Percentiles rank a stretch among this genome's conserved stretches.
Evolutionary conservation across 1,140 invertebrate genomes (phyloP).

Genomic region (Wasmannia auropunctata): DNA sequence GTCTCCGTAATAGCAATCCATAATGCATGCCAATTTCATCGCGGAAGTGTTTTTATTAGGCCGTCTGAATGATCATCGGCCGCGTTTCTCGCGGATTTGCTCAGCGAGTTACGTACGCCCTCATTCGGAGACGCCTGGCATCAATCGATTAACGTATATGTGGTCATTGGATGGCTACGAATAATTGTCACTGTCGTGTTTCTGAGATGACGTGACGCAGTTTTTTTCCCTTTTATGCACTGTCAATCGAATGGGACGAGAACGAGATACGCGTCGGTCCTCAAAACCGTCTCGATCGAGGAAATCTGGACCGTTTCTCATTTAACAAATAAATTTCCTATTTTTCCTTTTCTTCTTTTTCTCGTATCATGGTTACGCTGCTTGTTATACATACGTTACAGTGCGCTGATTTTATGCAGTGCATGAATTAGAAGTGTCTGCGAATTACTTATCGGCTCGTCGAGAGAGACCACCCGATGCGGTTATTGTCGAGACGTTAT

Average conservation of each 20-base stretch:
- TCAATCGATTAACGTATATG: conserved; percentile 60
- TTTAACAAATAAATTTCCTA: neutral
- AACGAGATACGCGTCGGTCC: neutral
- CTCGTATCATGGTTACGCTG: neutral
- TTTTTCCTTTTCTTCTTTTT: conserved; percentile 29
- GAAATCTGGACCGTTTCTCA: conserved; percentile 44
- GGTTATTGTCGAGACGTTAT: conserved; percentile 28
- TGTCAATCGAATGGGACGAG: neutral
- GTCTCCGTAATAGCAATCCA: conserved; percentile 48
- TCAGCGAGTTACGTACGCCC: conserved; percentile 4
- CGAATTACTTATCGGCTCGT: conserved; percentile 67
- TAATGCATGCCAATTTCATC: conserved; percentile 68
- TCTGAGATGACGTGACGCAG: conserved; percentile 14
- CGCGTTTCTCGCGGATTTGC: conserved; percentile 18
- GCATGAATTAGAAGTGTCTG: conserved; percentile 73
- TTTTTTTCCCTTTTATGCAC: neutral
- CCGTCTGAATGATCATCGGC: conserved; percentile 49
- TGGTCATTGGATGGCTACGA: conserved; percentile 16
- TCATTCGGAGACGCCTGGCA: conserved; percentile 24
- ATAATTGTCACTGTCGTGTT: conserved; percentile 61
- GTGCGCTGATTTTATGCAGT: conserved; percentile 63
- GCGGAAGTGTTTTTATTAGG: conserved; percentile 50
- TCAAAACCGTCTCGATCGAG: neutral
- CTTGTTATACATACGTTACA: conserved; percentile 49
- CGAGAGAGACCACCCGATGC: neutral